Evolutionary conservation across 2,113 vertebrate genomes (phyloP), one percentile per base, ranked within the genome.

Genomic region (Centrocercus urophasianus): DNA sequence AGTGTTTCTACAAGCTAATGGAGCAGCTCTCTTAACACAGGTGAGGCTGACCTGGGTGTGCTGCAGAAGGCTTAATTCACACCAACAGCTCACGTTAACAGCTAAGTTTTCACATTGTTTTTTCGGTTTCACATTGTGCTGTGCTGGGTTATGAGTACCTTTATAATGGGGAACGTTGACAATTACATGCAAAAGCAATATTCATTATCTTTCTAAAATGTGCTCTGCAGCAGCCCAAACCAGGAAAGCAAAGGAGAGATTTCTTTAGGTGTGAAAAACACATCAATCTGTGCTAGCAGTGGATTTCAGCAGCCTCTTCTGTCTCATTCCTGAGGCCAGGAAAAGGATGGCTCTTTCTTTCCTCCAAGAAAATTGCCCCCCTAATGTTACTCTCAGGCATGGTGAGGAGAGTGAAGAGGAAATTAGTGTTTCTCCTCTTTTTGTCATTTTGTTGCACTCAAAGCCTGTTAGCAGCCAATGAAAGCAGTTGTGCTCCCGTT

Each of bases 401-500:
- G 40, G 47, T 61, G 91, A 81, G 54, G 27, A 85, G 30, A 87
- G 38, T 15, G 70, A 84, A 88, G 70, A 76, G 76, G 70, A 96
- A 96, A 95, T 92, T 22, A 88, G 54, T 90, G 34, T 93, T 94
- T 78, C 83, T 90, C 78, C 82, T 80, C 12, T 20, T 90, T 64
- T 70, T 2, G 4, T 91, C 63, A 57, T 95, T 95, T 88, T 92
- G 30, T 89, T 96, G 47, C 48, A 54, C 72, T 93, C 45, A 72
- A 89, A 89, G 88, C 28, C 78, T 64, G 61, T 93, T 88, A 92
- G 78, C 67, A 80, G 94, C 79, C 76, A 82, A 59, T 84, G 76
- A 96, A 86, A 96, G 83, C 61, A 65, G 70, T 90, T 69, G 50
- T 56, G 79, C 90, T 93, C 64, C 91, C 83, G 80, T 88, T 96